Conservation (phyloP, 1,140 invertebrate species). For the Zaprionus camerounensis region DNA sequence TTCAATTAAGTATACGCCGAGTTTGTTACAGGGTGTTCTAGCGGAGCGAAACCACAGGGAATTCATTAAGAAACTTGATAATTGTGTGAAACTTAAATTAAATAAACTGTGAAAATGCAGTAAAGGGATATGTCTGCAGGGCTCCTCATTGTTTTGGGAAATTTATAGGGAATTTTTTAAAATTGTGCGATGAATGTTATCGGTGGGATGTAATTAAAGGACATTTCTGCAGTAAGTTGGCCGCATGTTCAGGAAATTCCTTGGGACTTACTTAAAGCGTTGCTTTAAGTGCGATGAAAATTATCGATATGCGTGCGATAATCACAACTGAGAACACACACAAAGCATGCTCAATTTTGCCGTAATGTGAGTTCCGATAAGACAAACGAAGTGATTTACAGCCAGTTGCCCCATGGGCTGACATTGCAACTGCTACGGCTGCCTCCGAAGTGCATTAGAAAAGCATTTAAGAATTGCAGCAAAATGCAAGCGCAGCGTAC, state of each 20-base stretch:
- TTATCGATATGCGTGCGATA: background rate
- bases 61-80: background rate
- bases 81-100: background rate
- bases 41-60: background rate
- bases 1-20: background rate
- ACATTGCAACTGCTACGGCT: background rate
- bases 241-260: background rate
- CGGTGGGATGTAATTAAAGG: background rate
- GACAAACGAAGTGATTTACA: slow-evolving; percentile 36
- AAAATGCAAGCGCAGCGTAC: slow-evolving; percentile 71
- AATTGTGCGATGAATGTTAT: background rate
- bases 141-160: no score
- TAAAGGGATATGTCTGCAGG: no score
- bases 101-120: no score
- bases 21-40: background rate
- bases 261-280: background rate
- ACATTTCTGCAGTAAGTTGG: background rate
- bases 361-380: slow-evolving; percentile 35
- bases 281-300: background rate
- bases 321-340: slow-evolving; percentile 5
- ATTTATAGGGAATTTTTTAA: no score
- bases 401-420: slow-evolving; percentile 17
- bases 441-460: slow-evolving; percentile 41
- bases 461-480: slow-evolving; percentile 62
- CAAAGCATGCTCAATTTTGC: slow-evolving; percentile 17